Conservation (phyloP, 2,113 vertebrate genomes). For the Struthio camelus region DNA sequence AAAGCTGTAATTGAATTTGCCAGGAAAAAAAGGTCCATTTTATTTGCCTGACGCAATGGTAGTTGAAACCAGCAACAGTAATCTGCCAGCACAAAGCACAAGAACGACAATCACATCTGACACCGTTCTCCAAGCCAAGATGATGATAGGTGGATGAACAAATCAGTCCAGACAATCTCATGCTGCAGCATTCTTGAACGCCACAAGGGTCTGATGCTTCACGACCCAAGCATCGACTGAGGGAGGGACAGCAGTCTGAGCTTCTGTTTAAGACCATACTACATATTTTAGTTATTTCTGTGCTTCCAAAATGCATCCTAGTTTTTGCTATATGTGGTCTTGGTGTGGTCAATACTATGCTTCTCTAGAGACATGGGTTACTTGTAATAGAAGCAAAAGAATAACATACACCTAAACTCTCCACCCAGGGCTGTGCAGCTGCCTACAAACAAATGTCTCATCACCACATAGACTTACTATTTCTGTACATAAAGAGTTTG, state of each 20-base stretch:
- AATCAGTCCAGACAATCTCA: conserved; percentile 41
- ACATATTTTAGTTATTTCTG: not conserved
- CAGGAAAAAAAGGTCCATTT: conserved; percentile 36
- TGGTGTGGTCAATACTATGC: not conserved
- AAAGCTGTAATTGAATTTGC: conserved; percentile 45
- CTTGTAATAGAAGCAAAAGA: not conserved
- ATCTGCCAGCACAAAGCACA: not conserved
- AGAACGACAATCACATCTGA: not conserved
- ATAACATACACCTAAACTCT: not conserved
- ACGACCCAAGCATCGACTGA: not conserved
- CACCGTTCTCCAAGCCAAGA: conserved; percentile 32
- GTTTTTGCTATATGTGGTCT: not conserved
- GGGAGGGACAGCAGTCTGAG: not conserved
- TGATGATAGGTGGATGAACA: conserved; percentile 25
- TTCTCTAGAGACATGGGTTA: not conserved
- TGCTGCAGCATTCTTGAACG: conserved; percentile 7
- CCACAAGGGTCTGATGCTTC: not conserved
- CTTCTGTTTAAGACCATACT: not conserved
- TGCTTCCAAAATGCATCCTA: not conserved
- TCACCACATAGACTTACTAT: not conserved
- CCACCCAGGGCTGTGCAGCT: not conserved
- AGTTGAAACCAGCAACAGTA: not conserved
- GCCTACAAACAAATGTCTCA: not conserved
- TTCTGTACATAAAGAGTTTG: not conserved
- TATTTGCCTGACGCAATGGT: not conserved